These are phyloP conservation scores for Pomacea maculata DNA, from an alignment of 1,140 invertebrate species.

Conservation along the genomic window DNA sequence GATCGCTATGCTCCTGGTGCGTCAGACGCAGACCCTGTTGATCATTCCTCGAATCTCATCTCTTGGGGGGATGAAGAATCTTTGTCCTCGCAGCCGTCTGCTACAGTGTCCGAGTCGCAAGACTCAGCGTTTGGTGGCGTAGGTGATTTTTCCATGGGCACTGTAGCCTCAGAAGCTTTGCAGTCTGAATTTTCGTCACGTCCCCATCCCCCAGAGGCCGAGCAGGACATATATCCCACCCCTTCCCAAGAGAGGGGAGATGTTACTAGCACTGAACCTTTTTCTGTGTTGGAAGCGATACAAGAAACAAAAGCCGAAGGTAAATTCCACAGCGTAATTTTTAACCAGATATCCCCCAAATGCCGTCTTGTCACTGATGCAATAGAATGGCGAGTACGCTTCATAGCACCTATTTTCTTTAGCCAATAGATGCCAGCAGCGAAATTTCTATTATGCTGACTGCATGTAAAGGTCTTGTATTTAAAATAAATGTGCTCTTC, in stretches of 20 bases:
- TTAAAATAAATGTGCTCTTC: too few relatives aligned
- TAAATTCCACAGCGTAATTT: constrained; percentile 7
- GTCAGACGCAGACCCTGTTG: constrained; percentile 35
- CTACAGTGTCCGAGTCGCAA: constrained; percentile 35
- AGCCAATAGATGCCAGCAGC: neutral
- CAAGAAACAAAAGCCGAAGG: constrained; percentile 25
- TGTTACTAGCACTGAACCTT: constrained; percentile 19
- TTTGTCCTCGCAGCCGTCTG: constrained; percentile 28
- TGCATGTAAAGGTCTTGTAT: neutral
- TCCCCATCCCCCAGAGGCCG: constrained; percentile 10
- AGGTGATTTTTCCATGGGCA: constrained; percentile 21
- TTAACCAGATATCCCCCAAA: neutral
- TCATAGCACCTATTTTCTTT: neutral
- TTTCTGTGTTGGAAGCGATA: constrained; percentile 17
- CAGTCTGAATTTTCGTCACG: constrained; percentile 16
- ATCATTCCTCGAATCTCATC: constrained; percentile 32
- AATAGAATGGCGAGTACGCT: neutral
- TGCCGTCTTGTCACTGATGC: neutral
- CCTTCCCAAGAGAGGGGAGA: constrained; percentile 16
- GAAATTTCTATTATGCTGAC: neutral
- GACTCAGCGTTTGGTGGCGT: constrained; percentile 28
- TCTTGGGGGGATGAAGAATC: constrained; percentile 39
- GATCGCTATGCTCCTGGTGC: constrained; percentile 47
- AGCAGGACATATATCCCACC: constrained; percentile 11
- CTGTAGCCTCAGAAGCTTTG: constrained; percentile 14